Conservation (phyloP, 2,888 invertebrate genomes). For the Oeneis ivallda region DNA sequence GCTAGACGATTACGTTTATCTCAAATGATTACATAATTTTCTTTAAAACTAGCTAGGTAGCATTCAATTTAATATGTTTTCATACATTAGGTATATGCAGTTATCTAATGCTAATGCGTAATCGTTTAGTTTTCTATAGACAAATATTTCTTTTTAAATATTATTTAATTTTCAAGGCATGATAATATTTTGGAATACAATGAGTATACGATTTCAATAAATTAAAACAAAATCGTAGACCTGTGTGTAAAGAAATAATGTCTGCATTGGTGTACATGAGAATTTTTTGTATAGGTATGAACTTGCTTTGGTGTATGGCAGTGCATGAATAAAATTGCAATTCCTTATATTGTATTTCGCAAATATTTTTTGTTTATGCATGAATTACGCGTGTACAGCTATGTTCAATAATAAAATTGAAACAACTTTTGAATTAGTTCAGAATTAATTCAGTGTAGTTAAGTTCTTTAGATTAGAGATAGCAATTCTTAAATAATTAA, state of each 20-base stretch:
- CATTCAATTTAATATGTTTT: neutral
- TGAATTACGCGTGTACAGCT: conserved; percentile 19
- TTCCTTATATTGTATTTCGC: conserved; percentile 28
- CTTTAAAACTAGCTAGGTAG: neutral
- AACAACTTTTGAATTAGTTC: neutral
- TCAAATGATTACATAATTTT: neutral
- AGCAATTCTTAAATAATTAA: conserved; percentile 5
- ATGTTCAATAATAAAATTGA: neutral
- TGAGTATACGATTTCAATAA: conserved; percentile 43
- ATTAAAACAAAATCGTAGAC: conserved; percentile 17
- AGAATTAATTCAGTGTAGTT: neutral
- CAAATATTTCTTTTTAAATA: conserved; percentile 31
- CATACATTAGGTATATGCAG: neutral
- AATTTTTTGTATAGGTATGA: conserved; percentile 26
- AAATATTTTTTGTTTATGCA: conserved; percentile 33
- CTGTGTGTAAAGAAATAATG: neutral
- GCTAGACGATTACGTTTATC: conserved; percentile 61
- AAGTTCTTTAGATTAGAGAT: conserved; percentile 28
- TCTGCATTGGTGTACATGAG: conserved; percentile 19
- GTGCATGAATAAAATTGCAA: conserved; percentile 62
- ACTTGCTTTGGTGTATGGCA: conserved; percentile 65
- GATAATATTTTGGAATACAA: conserved; percentile 43
- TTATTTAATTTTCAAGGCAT: conserved; percentile 26
- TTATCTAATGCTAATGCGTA: conserved; percentile 45
- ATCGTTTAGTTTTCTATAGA: conserved; percentile 60